Evolutionary conservation across 2,113 vertebrate genomes (phyloP).

Genomic region (Boulengeromyrus knoepffleri): DNA sequence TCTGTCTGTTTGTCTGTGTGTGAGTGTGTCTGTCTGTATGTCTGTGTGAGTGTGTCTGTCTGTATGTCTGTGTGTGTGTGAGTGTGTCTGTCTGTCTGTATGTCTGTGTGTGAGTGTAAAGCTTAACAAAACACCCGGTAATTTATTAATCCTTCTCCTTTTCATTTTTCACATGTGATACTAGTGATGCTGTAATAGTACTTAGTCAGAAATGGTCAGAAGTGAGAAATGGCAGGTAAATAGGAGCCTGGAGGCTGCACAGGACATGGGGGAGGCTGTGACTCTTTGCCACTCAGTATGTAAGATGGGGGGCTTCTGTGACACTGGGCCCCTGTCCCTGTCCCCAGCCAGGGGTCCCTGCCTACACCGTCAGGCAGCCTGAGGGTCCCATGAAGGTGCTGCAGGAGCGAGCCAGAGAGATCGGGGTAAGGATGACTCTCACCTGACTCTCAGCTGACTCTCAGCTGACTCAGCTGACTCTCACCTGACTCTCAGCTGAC

Average conservation of each 20-base stretch:
- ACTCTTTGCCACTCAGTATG: neutral
- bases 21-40: too few species aligned
- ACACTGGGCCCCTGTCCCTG: neutral
- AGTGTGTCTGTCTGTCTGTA: too few species aligned
- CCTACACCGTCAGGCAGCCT: conserved; percentile 76
- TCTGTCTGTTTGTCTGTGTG: too few species aligned
- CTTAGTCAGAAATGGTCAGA: neutral
- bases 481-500: neutral
- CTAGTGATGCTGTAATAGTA: too few species aligned
- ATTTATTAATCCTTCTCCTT: too few species aligned
- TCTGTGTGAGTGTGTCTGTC: too few species aligned
- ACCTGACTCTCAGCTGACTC: neutral
- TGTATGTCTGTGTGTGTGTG: too few species aligned
- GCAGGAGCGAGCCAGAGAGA: conserved; percentile 64
- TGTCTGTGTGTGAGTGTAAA: too few species aligned
- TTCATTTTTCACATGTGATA: too few species aligned
- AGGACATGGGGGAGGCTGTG: too few species aligned
- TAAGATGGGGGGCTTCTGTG: neutral
- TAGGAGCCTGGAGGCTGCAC: neutral
- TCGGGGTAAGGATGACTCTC: conserved; percentile 58
- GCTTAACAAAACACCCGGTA: too few species aligned
- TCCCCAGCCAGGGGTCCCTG: conserved; percentile 70
- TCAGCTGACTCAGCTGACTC: neutral
- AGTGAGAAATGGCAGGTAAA: neutral
- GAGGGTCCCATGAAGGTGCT: conserved; percentile 70